Base-by-base conservation (phyloP, 2,113 vertebrate species). In the Campylomormyrus tamandua region DNA sequence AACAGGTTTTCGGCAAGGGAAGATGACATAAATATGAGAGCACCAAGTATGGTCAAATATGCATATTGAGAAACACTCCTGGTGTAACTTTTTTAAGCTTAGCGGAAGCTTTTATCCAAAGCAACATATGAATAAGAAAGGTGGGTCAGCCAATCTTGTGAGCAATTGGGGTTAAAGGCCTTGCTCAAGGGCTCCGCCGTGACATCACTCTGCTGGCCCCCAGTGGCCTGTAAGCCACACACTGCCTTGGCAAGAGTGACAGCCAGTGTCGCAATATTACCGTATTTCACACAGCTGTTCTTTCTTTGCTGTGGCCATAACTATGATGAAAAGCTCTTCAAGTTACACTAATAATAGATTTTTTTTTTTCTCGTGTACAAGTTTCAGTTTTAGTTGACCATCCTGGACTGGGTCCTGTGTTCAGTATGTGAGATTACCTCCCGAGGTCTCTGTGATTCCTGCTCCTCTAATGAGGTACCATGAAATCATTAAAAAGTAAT, bases 401-500 rank as follows among this genome's bases (percentile, higher is more conserved):
- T 84, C 17, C 19, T 42, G n/a, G 17, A 39, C 70, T 49, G 89
- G 91, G 66, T 77, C 66, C 89, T 83, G 91, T 91, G 88, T 91
- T 83, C 87, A 91, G 92, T 92, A 91, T 91, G 89, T 92, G 90
- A 89, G 90, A 91, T 91, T 92, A 92, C 89, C 88, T 92, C 91
- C 91, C 88, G 90, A 92, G 91, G 83, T 77, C 86, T 91, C 90
- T 84, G 87, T 19, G 87, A 62, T 52, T 53, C 15, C 90, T 91
- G 89, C 91, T 92, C 88, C 92, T 89, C 66, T 93, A 91, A 93
- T 91, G 52, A 93, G 93, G 56, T 90, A 89, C 90, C 80, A 89
- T 92, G 91, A 91, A 92, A 91, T 92, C 91, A 89, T 92, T 92
- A 53, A 90, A 91, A 87, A 90, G 89, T 93, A 92, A 93, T 89